These are phyloP conservation scores for Corella eumyota DNA, from an alignment of 23 tunicate species.

Conservation along the genomic window DNA sequence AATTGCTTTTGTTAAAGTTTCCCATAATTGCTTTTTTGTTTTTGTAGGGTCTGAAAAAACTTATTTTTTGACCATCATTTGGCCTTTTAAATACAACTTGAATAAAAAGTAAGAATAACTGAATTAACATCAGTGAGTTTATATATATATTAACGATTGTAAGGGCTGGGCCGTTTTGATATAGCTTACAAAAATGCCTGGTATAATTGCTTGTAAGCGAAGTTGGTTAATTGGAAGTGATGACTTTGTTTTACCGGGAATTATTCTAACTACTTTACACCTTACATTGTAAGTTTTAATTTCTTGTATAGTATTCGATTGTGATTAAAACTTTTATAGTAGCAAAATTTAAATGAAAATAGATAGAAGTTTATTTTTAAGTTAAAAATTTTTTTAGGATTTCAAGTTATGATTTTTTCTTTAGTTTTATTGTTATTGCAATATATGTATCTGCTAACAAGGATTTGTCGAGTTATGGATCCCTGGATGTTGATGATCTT, in stretches of 20 bases:
- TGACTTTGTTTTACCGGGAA: constrained; percentile 73
- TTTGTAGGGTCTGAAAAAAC: no score
- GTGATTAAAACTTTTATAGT: background rate
- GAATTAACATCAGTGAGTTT: no score
- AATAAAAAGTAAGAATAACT: no score
- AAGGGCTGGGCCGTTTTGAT: no score
- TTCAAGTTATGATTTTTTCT: background rate
- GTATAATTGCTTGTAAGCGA: constrained; percentile 49
- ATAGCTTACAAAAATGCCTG: no score
- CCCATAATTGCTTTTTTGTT: no score
- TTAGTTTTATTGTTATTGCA: constrained; percentile 39
- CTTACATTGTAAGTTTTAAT: constrained; percentile 52
- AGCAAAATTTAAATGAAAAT: constrained; percentile 1
- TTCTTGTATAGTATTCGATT: background rate
- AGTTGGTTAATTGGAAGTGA: constrained; percentile 82
- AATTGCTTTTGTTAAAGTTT: no score
- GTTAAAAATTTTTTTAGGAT: background rate
- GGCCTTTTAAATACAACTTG: no score
- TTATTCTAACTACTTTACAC: constrained; percentile 36
- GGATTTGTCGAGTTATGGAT: constrained; percentile 25
- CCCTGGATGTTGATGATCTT: constrained; percentile 18
- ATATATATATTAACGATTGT: no score
- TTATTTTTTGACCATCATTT: no score
- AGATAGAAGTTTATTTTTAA: no score
- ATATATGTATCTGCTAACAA: constrained; percentile 17